phyloP scores from a whole-genome alignment of 1,140 invertebrate species.

The Trichonephila clavipes region DNA sequence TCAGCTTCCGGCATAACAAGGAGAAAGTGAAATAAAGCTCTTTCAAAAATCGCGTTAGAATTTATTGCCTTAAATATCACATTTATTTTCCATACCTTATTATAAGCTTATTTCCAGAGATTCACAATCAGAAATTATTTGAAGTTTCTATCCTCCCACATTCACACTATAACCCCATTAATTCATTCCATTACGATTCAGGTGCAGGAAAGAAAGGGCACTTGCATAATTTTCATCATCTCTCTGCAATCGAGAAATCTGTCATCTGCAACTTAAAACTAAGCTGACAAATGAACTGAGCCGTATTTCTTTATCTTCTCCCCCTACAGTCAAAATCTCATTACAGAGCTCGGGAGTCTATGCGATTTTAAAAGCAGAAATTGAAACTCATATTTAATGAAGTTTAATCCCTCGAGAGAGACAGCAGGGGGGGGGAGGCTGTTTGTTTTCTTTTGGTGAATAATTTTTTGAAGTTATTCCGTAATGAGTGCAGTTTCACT shows the following conservation, averaged over 20 bases:
- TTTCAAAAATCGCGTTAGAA: too few relatives aligned
- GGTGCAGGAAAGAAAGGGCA: neutral
- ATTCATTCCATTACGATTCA: neutral
- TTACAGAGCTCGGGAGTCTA: slow-evolving; percentile 56
- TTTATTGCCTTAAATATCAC: too few relatives aligned
- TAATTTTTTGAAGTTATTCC: slow-evolving; percentile 59
- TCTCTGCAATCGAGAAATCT: slow-evolving; percentile 26
- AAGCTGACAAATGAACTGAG: slow-evolving; percentile 63
- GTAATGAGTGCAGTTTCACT: slow-evolving; percentile 54
- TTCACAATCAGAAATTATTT: neutral
- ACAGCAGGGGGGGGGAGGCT: neutral
- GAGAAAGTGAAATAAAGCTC: too few relatives aligned
- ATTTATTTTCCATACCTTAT: too few relatives aligned
- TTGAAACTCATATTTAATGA: slow-evolving; percentile 76
- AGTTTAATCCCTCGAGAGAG: slow-evolving; percentile 64
- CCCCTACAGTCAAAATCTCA: slow-evolving; percentile 72
- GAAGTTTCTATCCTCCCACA: neutral
- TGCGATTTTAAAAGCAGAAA: slow-evolving; percentile 74
- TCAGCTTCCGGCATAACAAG: too few relatives aligned
- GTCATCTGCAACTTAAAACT: slow-evolving; percentile 47
- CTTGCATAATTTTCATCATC: slow-evolving; percentile 38
- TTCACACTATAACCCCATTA: neutral
- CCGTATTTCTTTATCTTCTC: slow-evolving; percentile 48
- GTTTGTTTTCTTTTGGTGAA: slow-evolving; percentile 30
- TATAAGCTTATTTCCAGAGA: neutral